phyloP scores from a whole-genome alignment of 2,113 vertebrate species.

The Podilymbus podiceps region DNA sequence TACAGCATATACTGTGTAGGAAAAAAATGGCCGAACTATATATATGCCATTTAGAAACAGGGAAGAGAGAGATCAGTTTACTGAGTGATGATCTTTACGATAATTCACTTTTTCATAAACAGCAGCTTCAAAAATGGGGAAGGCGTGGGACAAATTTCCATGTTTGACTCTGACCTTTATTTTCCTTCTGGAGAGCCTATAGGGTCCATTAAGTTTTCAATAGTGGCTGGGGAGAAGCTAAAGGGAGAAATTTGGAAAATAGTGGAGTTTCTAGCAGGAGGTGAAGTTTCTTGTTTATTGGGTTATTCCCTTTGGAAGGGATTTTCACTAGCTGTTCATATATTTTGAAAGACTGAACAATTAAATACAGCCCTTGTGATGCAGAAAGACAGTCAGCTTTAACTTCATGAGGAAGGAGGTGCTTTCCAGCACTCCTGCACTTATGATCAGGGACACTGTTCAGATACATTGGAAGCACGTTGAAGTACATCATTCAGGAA shows the following conservation, averaged over 20 bases:
- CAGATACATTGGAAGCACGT: neutral
- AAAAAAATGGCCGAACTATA: neutral
- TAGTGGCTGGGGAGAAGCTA: neutral
- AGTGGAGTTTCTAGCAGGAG: neutral
- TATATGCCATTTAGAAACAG: neutral
- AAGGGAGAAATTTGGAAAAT: neutral
- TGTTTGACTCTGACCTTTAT: neutral
- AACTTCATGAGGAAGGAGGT: neutral
- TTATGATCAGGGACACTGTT: neutral
- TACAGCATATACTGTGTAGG: neutral
- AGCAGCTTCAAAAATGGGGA: neutral
- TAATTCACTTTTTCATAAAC: neutral
- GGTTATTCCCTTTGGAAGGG: neutral
- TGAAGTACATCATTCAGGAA: neutral
- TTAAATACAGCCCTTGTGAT: neutral
- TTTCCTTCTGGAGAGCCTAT: neutral
- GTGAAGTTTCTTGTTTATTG: neutral
- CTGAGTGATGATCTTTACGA: neutral
- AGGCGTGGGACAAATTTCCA: neutral
- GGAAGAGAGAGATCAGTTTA: neutral
- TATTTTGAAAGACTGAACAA: neutral
- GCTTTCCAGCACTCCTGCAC: neutral
- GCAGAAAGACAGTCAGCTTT: neutral
- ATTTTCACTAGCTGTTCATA: neutral
- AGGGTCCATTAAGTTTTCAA: neutral